Conservation (phyloP, 2,888 invertebrate species). For the Cylloceria caligata region DNA sequence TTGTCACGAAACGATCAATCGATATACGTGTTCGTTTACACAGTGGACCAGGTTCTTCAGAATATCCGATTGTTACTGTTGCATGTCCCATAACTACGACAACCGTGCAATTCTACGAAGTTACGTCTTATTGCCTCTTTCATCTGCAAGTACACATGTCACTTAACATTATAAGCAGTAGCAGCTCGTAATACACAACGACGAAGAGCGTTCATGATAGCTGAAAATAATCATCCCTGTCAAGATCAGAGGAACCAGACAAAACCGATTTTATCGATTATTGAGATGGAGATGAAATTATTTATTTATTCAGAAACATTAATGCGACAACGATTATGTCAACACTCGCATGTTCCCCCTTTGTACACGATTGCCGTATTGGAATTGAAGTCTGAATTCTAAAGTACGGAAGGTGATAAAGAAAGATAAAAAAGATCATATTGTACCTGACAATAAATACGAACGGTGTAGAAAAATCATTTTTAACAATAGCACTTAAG, state of each 20-base stretch:
- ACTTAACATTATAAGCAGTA: slow-evolving; percentile 11
- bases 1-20: slow-evolving; percentile 13
- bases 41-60: background rate
- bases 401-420: background rate
- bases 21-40: slow-evolving; percentile 10
- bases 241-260: slow-evolving; percentile 24
- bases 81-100: background rate
- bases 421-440: too few species aligned
- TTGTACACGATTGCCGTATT: background rate
- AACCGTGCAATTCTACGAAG: background rate
- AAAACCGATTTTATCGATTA: slow-evolving; percentile 46
- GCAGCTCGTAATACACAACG: background rate
- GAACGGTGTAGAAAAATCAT: too few species aligned
- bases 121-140: background rate
- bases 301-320: slow-evolving; percentile 21
- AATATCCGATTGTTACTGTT: background rate
- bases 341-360: background rate
- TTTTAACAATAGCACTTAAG: background rate
- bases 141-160: slow-evolving; percentile 10
- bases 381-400: background rate
- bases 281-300: slow-evolving; percentile 40
- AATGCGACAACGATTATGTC: slow-evolving; percentile 31
- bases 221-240: slow-evolving; percentile 16
- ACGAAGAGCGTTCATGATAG: background rate
- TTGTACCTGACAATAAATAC: too few species aligned